phyloP scores from a whole-genome alignment of 2,888 invertebrate genomes.

The Microctonus brassicae region DNA sequence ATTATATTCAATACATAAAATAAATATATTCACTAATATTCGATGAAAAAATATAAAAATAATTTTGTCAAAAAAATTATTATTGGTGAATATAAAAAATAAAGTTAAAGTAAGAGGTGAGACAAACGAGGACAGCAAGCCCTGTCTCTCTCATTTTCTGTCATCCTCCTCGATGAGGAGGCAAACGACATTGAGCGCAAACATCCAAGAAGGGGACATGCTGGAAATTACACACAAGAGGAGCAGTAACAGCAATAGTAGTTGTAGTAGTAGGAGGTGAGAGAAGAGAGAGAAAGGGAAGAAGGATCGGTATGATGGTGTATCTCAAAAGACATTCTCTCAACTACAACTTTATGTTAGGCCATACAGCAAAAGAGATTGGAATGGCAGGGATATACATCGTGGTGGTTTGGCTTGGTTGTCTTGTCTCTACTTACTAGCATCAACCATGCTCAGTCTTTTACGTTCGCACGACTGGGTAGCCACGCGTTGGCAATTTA shows the following conservation, averaged over 20 bases:
- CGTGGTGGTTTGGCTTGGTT: slow-evolving; percentile 21
- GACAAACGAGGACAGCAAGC: slow-evolving; percentile 52
- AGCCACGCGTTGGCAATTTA: slow-evolving; percentile 49
- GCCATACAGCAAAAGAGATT: slow-evolving; percentile 38
- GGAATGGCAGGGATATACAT: slow-evolving; percentile 52
- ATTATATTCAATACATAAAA: background rate
- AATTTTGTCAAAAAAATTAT: background rate
- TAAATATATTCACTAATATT: background rate
- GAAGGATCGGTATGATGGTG: slow-evolving; percentile 25
- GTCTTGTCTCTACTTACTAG: slow-evolving; percentile 5
- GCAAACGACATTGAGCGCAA: slow-evolving; percentile 29
- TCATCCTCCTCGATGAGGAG: slow-evolving; percentile 41
- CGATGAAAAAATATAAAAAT: background rate
- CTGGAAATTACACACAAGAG: slow-evolving; percentile 31
- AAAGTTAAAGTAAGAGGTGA: slow-evolving; percentile 45
- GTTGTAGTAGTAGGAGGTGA: background rate
- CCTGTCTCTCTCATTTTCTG: slow-evolving; percentile 30
- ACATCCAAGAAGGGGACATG: slow-evolving; percentile 22
- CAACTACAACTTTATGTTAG: slow-evolving; percentile 30
- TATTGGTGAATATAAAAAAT: background rate
- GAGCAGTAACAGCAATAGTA: too few relatives aligned
- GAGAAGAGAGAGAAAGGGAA: slow-evolving; percentile 19
- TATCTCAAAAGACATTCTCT: slow-evolving; percentile 43
- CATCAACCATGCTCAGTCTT: slow-evolving; percentile 60
- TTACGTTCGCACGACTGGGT: slow-evolving; percentile 61